phyloP scores from a whole-genome alignment of 2,113 vertebrate species.

The Hystrix brachyura region DNA sequence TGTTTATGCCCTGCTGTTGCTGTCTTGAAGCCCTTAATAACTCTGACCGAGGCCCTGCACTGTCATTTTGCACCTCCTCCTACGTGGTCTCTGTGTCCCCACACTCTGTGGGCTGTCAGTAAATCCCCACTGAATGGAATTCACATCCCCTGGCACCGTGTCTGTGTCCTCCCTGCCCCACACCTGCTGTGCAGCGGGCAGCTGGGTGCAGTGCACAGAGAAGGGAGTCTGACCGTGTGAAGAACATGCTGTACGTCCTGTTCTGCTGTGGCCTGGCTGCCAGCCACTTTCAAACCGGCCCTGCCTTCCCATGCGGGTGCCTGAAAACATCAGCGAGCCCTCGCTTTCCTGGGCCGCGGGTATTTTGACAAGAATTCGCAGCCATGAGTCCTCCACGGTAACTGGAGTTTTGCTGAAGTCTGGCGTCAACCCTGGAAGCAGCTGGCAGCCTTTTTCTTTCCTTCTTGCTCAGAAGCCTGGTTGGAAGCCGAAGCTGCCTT shows the following conservation, averaged over 20 bases:
- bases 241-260: no score
- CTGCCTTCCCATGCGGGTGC: rapidly evolving
- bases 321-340: background rate
- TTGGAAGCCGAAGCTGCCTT: slow-evolving; percentile 27
- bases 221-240: background rate
- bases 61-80: background rate
- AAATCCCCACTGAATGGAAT: rapidly evolving
- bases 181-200: background rate
- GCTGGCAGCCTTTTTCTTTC: background rate
- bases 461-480: background rate
- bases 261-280: background rate
- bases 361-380: slow-evolving; percentile 77
- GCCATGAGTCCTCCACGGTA: slow-evolving; percentile 3
- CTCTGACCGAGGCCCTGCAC: background rate
- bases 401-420: slow-evolving; percentile 58
- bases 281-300: background rate
- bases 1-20: background rate
- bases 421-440: background rate
- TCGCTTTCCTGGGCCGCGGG: background rate
- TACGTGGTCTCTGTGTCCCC: no score
- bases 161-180: background rate
- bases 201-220: background rate
- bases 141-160: rapidly evolving
- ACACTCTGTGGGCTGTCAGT: rapidly evolving
- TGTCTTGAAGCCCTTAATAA: background rate